Conservation (phyloP, 2,797 vertebrate genomes). For the Chelmon rostratus region DNA sequence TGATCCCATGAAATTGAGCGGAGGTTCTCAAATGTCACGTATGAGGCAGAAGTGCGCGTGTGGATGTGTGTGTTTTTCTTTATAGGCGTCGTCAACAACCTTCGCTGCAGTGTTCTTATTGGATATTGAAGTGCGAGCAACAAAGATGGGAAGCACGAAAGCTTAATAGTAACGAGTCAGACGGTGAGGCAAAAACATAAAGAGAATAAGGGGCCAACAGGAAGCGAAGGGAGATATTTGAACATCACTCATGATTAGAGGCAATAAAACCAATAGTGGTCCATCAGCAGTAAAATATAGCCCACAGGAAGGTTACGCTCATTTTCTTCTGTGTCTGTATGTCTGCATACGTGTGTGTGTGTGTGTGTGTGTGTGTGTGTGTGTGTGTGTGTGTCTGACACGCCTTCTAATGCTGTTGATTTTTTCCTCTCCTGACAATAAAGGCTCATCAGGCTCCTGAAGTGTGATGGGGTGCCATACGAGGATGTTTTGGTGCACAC, state of each 20-base stretch:
- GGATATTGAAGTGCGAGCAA: conserved; percentile 49
- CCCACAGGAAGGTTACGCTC: conserved; percentile 59
- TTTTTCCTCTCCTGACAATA: conserved; percentile 29
- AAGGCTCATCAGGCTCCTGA: conserved; percentile 43
- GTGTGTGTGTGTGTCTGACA: conserved; percentile 2
- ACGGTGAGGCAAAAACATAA: conserved; percentile 25
- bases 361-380: conserved; percentile 24
- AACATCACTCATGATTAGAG: conserved; percentile 72
- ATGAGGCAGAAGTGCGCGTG: background rate
- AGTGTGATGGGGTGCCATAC: conserved; percentile 50
- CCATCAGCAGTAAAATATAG: conserved; percentile 70
- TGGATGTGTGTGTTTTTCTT: conserved; percentile 19
- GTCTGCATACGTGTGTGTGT: conserved; percentile 1
- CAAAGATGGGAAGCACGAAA: conserved; percentile 24
- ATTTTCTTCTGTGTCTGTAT: conserved; percentile 47
- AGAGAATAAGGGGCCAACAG: conserved; percentile 46
- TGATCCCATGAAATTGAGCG: conserved; percentile 56
- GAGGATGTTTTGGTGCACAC: conserved; percentile 35
- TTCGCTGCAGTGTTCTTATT: conserved; percentile 26
- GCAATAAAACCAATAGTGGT: conserved; percentile 70
- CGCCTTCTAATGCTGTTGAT: conserved; percentile 4
- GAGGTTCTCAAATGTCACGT: conserved; percentile 49
- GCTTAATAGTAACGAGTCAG: conserved; percentile 5
- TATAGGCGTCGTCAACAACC: conserved; percentile 25
- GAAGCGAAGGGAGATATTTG: conserved; percentile 44